Percentiles rank a stretch among this genome's conserved stretches.
Conservation (phyloP, 2,113 vertebrate species). For the Semicossyphus pulcher region DNA sequence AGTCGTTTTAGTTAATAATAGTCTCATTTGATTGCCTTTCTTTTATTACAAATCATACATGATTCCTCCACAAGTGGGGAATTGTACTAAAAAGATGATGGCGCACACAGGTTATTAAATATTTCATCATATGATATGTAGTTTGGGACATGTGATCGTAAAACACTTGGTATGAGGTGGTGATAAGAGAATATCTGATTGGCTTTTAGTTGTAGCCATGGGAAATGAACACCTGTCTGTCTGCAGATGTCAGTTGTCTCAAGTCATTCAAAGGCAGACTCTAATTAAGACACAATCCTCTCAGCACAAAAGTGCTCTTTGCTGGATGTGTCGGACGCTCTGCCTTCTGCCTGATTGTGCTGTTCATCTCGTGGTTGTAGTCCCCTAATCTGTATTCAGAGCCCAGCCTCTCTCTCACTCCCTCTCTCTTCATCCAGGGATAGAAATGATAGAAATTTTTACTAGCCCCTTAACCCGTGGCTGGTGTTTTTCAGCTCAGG, state of each 20-base stretch:
- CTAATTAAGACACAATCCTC: conserved; percentile 62
- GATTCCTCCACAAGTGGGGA: background rate
- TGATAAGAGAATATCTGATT: conserved; percentile 26
- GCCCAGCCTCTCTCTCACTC: conserved; percentile 9
- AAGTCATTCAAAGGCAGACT: conserved; percentile 46
- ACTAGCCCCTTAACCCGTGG: conserved; percentile 22
- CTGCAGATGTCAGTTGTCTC: conserved; percentile 49
- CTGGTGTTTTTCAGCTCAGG: conserved; percentile 38
- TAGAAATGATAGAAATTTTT: conserved; percentile 40
- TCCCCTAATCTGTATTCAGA: conserved; percentile 63
- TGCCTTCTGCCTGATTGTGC: conserved; percentile 56
- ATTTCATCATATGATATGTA: conserved; percentile 28
- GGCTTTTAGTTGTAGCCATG: conserved; percentile 30
- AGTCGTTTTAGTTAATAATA: background rate
- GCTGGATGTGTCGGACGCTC: conserved; percentile 41
- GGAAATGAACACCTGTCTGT: conserved; percentile 41
- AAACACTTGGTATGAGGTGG: conserved; percentile 19
- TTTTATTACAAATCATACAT: background rate
- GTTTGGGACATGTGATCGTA: conserved; percentile 14
- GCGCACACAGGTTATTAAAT: conserved; percentile 24
- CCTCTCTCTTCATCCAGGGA: conserved; percentile 24
- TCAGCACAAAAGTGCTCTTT: conserved; percentile 48
- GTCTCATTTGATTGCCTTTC: background rate
- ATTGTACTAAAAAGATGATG: background rate
- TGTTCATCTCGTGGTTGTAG: conserved; percentile 38